Base-by-base conservation (phyloP, 2,888 invertebrate genomes). In the Erebia palarica region DNA sequence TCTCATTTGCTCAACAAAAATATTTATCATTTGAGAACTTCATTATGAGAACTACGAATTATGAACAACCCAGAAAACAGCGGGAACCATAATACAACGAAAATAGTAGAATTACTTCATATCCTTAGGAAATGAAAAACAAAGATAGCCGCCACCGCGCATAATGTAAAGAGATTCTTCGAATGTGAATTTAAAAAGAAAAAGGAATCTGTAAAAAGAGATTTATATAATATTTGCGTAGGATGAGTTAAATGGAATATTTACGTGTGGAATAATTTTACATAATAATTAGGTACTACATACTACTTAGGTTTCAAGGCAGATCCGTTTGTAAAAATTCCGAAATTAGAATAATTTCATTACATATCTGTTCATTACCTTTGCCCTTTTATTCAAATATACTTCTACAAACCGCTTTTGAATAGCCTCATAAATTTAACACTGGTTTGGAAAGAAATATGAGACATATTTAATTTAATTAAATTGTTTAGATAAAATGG, bases 41-140 rank as follows among this genome's bases (percentile, higher is more conserved):
- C 51, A 65, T 55, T 65, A 65, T 55, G 65, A 53, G 16, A 55
- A 65, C 65, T 65, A 65, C 53, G 42, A 65, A 65, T 65, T 65
- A 51, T 55, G 42, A 65, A 65, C 36, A 55, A 55, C 53, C 27
- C 16, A 18, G 44, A 66, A 65, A 58, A 65, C 57, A 44, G 42
- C n/a, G 47, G 44, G 21, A 66, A 47, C 21, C 18, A 58, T 18
- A 36, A 42, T 36, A 58, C 42, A 66, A 18, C 55, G 66, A 58
- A 66, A 66, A 66, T 55, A 47, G 44, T 66, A 44, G 44, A 66
- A 66, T 66, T 66, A 66, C 66, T 66, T 66, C 44, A 21, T 58
- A 66, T 66, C 66, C 44, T 21, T 21, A 14, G 66, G 57, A 66
- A 66, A 66, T 66, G 66, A 58, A 58, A 66, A 58, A 66, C 57